Base-by-base conservation (phyloP, 2,113 vertebrate species). In the Prunella fulvescens region DNA sequence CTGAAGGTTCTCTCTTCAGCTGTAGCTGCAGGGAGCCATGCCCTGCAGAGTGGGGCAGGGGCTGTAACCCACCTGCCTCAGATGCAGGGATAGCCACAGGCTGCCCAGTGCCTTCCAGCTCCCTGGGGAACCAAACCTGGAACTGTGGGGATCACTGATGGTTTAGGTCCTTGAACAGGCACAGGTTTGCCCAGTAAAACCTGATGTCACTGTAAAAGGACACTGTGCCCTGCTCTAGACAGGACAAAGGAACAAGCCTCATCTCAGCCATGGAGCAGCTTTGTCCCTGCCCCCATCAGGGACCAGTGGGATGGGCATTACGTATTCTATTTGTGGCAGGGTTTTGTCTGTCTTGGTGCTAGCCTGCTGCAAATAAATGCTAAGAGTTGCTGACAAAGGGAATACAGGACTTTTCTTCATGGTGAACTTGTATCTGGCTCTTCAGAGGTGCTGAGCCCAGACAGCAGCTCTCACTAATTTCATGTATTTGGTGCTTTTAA, bases 41-140 rank as follows among this genome's bases (percentile, higher is more conserved):
- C 22, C 1, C 45, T 77, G 60, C 50, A 50, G 35, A 53, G 57
- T 4, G 45, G 33, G 84, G 18, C 35, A 14, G 15, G 24, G 73
- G 62, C 64, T 44, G 2, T 67, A 19, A 25, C 71, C 45, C 50
- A 9, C 37, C 42, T 67, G 12, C 71, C 73, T 80, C 28, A n/a
- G 42, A 12, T 42, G 12, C 6, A 7, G n/a, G 12, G 12, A 0
- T 14, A 18, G 9, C 29, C 20, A 0, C 12, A 47, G 71, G 14
- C 86, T 92, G 58, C 76, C 65, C 73, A 33, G 12, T 2, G 1
- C 71, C 18, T 62, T 10, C 54, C 0, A 1, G 14, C 24, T 85
- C 37, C 37, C 56, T 10, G 33, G 51, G 53, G 48, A 90, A 0
- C 33, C 22, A 10, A 65, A 14, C 35, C 40, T 8, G 3, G 9